Evolutionary conservation across 2,797 vertebrate genomes (phyloP).

Genomic region (Tachyglossus aculeatus): DNA sequence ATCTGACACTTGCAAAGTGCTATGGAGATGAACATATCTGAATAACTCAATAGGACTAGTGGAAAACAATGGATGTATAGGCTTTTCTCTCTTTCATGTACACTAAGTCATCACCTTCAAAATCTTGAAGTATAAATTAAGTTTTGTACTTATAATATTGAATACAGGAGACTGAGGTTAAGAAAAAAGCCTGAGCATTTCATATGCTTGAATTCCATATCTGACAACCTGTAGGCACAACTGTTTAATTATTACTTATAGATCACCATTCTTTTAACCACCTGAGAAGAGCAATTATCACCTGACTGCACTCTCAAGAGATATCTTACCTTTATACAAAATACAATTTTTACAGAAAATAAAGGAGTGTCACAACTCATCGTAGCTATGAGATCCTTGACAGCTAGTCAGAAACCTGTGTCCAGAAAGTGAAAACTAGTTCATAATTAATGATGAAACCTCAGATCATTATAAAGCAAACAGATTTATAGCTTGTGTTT

Average conservation of each 20-base stretch:
- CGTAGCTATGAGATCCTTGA: constrained; percentile 35
- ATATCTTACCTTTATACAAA: constrained; percentile 32
- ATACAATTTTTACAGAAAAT: constrained; percentile 33
- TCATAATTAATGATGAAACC: constrained; percentile 46
- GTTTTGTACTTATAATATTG: constrained; percentile 35
- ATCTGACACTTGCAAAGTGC: background rate
- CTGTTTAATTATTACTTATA: constrained; percentile 61
- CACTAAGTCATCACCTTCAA: constrained; percentile 9
- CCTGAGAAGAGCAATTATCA: constrained; percentile 54
- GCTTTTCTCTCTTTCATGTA: background rate
- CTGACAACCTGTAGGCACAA: constrained; percentile 34
- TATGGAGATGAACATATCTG: background rate
- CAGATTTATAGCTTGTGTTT: background rate
- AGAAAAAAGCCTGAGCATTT: constrained; percentile 27
- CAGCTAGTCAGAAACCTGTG: constrained; percentile 39
- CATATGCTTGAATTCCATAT: constrained; percentile 10
- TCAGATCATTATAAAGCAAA: background rate
- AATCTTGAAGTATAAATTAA: constrained; percentile 25
- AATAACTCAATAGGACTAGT: background rate
- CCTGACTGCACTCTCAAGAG: constrained; percentile 48
- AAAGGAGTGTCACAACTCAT: constrained; percentile 23
- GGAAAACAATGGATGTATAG: background rate
- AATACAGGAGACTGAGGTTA: constrained; percentile 32
- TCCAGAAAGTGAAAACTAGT: constrained; percentile 40
- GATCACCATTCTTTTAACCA: constrained; percentile 43